These are phyloP conservation scores for Umimayanthus chanpuru DNA, from an alignment of 92 coral and sea anemone genomes.

Conservation along the genomic window DNA sequence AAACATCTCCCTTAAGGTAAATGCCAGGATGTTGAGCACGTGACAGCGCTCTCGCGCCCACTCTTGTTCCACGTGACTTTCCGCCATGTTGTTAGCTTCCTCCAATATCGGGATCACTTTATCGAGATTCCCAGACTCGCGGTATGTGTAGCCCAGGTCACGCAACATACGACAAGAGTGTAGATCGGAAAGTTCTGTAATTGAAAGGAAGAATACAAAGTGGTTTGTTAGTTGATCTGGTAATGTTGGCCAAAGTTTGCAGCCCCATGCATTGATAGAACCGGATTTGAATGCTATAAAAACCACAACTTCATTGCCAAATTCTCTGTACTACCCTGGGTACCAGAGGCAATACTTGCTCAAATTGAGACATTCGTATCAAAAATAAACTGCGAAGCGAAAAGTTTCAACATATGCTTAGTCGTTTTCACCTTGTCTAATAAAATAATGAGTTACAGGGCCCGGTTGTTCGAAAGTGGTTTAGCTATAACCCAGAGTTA, in stretches of 20 bases:
- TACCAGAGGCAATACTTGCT: no score
- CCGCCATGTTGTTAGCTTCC: conserved; percentile 75
- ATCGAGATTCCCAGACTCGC: conserved; percentile 80
- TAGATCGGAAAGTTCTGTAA: conserved; percentile 35
- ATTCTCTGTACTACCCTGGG: no score
- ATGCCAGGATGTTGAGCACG: conserved; percentile 73
- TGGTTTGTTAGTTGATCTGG: not conserved
- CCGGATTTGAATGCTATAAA: no score
- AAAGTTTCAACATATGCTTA: not conserved
- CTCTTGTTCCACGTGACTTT: conserved; percentile 50
- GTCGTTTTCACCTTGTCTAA: no score
- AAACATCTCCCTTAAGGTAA: conserved; percentile 78
- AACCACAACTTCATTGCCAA: no score
- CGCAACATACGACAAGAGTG: conserved; percentile 66
- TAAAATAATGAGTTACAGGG: no score
- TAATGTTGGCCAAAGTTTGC: not conserved
- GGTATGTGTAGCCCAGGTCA: conserved; percentile 84
- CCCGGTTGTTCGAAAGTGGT: no score
- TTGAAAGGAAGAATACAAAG: no score
- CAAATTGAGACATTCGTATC: no score
- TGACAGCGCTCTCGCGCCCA: conserved; percentile 68
- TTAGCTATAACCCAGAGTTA: no score
- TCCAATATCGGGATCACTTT: conserved; percentile 67
- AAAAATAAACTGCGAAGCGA: no score
- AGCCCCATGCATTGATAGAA: not conserved